Evolutionary conservation across 2,797 vertebrate species (phyloP).

Genomic region (Netta rufina): DNA sequence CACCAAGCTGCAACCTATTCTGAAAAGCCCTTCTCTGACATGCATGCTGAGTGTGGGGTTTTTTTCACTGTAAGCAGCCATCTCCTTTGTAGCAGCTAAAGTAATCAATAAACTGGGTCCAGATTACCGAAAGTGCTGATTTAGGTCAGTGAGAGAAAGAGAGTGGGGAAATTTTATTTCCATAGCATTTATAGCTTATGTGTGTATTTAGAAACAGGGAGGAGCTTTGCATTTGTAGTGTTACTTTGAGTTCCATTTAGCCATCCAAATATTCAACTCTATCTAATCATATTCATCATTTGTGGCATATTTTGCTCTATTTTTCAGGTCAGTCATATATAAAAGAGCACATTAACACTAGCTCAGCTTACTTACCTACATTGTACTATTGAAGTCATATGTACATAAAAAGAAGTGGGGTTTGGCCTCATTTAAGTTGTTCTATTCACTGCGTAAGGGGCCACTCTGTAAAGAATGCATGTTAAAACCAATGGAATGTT

Average conservation of each 20-base stretch:
- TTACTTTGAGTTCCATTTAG: not conserved
- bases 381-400: not conserved
- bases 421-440: not conserved
- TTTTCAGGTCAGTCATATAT: not conserved
- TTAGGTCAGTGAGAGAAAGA: not conserved
- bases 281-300: not conserved
- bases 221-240: not conserved
- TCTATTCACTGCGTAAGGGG: not conserved
- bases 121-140: not conserved
- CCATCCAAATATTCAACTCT: not conserved
- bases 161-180: not conserved
- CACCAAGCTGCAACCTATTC: not conserved
- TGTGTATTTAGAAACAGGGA: not conserved
- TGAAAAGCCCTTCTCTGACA: not conserved
- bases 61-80: not conserved
- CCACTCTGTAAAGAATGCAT: not conserved
- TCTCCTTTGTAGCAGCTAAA: not conserved
- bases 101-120: conserved; percentile 18
- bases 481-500: not conserved
- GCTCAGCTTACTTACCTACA: not conserved
- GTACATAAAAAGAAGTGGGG: not conserved
- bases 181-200: not conserved
- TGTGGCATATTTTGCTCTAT: not conserved
- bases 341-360: not conserved
- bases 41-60: not conserved